These are phyloP conservation scores for Paradoxurus hermaphroditus DNA, from an alignment of 2,113 vertebrate species.

Conservation along the genomic window DNA sequence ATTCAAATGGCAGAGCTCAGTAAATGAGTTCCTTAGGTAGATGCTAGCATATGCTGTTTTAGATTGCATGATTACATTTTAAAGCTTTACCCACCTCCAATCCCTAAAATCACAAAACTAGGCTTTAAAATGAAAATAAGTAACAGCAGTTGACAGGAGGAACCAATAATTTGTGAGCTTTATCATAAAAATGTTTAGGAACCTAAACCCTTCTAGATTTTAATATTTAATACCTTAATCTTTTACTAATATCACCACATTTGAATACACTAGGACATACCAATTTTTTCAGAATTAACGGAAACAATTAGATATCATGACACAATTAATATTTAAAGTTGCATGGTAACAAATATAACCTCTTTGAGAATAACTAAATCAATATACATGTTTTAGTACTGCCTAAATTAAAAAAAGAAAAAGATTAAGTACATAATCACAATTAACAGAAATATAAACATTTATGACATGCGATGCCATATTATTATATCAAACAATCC, in stretches of 20 bases:
- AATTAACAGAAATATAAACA: background rate
- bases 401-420: background rate
- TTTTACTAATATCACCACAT: background rate
- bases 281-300: background rate
- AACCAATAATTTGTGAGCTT: background rate
- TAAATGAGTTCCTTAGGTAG: constrained; percentile 55
- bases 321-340: background rate
- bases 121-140: background rate
- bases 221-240: background rate
- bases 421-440: background rate
- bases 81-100: background rate
- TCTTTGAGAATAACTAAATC: background rate
- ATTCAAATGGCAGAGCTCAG: constrained; percentile 49
- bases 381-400: background rate
- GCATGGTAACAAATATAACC: background rate
- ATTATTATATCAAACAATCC: background rate
- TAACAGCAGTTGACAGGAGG: background rate
- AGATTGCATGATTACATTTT: constrained; percentile 13
- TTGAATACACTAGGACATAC: background rate
- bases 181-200: background rate
- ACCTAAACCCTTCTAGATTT: background rate
- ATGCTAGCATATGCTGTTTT: constrained; percentile 12
- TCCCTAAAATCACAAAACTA: background rate
- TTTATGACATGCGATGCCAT: background rate
- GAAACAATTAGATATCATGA: background rate